Percentiles rank a stretch among this genome's conserved stretches.
Conservation (phyloP, 92 coral and sea anemone species). For the Porites cylindrica region DNA sequence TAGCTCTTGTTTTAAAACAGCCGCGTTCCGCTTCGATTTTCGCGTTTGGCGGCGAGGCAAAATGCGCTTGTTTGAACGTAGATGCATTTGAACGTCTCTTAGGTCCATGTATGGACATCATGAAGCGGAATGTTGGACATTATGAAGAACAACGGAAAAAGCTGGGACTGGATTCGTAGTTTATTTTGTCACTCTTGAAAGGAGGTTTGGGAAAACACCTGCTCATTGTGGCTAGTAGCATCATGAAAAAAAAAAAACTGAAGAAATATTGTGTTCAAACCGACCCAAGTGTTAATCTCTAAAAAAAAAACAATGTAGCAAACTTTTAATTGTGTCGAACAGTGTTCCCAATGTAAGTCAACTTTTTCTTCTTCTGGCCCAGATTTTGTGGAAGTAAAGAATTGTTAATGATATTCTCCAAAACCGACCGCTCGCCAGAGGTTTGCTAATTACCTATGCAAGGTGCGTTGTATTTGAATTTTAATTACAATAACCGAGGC, state of each 20-base stretch:
- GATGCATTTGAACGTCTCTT: conserved; percentile 98
- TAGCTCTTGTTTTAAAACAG: conserved; percentile 94
- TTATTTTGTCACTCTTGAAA: background rate
- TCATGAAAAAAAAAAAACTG: background rate
- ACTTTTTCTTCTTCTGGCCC: background rate
- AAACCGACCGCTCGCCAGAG: conserved; percentile 26
- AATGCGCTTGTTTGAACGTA: conserved; percentile 85
- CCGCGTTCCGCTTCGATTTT: conserved; percentile 96
- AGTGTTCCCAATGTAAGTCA: background rate
- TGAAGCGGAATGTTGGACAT: conserved; percentile 92
- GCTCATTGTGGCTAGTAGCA: conserved; percentile 4
- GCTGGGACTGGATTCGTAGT: conserved; percentile 77
- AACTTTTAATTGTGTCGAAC: background rate
- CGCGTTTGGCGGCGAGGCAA: conserved; percentile 77
- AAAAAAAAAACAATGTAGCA: background rate
- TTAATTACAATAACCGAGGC: conserved; percentile 20
- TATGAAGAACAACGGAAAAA: conserved; percentile 92
- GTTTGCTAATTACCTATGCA: conserved; percentile 34
- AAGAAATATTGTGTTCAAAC: background rate
- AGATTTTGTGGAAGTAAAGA: background rate
- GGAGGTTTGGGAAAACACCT: conserved; percentile 36
- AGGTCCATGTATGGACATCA: conserved; percentile 96
- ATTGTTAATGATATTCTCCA: conserved; percentile 32
- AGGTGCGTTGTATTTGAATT: conserved; percentile 22
- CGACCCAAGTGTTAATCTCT: background rate